Base-by-base conservation (phyloP, 2,797 vertebrate genomes). In the Rhinogobio ventralis region DNA sequence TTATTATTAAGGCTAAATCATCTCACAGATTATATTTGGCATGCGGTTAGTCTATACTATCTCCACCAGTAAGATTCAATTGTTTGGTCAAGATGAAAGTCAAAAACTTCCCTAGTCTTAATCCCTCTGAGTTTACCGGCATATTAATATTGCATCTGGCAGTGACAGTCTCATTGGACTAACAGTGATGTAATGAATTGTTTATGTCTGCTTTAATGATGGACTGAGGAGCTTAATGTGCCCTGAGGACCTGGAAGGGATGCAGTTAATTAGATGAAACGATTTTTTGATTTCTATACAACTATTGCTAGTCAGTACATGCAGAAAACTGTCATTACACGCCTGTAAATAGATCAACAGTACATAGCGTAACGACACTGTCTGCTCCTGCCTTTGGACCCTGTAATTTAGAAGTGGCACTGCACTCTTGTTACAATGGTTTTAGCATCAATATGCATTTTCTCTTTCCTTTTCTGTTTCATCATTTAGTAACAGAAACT, bases 181-280 rank as follows among this genome's bases (percentile, higher is more conserved):
- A 95, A 95, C 92, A 85, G 92, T 91, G 90, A 94, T 94, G 93
- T 94, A 95, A 95, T 95, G 92, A 95, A 94, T 94, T 94, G 94
- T 95, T 95, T 95, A 94, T 94, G 94, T 93, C 93, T 92, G 90
- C 92, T 94, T 95, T 94, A 95, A 95, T 95, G 93, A 94, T 94
- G 93, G 94, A 93, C 93, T 93, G 93, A 93, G 92, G 93, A 92
- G 92, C 91, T 92, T 94, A 94, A 94, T 95, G 93, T 92, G 92
- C 83, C 77, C 83, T 42, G 33, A 85, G 75, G 74, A 84, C 67
- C 82, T 69, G 36, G 33, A 68, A n/a, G 82, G 74, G 62, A 84
- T 84, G 51, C 74, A 71, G 57, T 85, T 85, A 79, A 79, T 85
- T 73, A 79, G 67, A 79, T 73, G 45, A 85, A 85, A 85, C 68